Evolutionary conservation across 2,113 vertebrate species (phyloP), one percentile per base, ranked within the genome.

Genomic region (Callocephalon fimbriatum): DNA sequence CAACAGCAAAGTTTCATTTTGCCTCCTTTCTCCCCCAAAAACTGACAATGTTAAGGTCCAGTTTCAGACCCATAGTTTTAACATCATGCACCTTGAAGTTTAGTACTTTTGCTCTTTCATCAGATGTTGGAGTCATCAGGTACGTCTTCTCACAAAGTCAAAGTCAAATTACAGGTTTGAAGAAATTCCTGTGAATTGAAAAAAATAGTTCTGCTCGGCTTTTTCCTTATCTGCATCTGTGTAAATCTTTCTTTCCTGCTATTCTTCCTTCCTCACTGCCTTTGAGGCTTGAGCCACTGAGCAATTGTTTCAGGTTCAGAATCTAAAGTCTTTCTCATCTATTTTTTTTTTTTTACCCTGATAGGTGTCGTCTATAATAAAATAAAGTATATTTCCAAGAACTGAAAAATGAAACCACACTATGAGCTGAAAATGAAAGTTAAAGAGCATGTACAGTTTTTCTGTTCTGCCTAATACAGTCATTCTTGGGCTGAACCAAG

Each of bases 221-320:
- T 93, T 94, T 44, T 32, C 51, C 51, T 56, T 71, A 92, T 77
- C 59, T 40, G 25, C 88, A 47, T 12, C 78, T 92, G 40, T 78
- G 65, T 84, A 91, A 89, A 92, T 97, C 88, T 93, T 59, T 66
- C 75, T 68, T 51, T 77, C 90, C 37, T 92, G 67, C 74, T 77
- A 38, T 92, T 92, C 92, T 91, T 95, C 68, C 72, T 92, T 92
- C 61, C 61, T 95, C 88, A 93, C 95, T 95, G 95, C 68, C 45
- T 91, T 84, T 93, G 83, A 92, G 90, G 95, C 88, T 96, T 97
- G 88, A 97, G 37, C 89, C 94, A 97, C 76, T 92, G 90, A 97
- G 51, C 82, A 92, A 61, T 78, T 88, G 51, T 72, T 96, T 94
- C 86, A 93, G 51, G 81, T 27, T 48, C 38, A 48, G 75, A 86